Evolutionary conservation across 2,113 vertebrate genomes (phyloP).

Genomic region (Dromaius novaehollandiae): DNA sequence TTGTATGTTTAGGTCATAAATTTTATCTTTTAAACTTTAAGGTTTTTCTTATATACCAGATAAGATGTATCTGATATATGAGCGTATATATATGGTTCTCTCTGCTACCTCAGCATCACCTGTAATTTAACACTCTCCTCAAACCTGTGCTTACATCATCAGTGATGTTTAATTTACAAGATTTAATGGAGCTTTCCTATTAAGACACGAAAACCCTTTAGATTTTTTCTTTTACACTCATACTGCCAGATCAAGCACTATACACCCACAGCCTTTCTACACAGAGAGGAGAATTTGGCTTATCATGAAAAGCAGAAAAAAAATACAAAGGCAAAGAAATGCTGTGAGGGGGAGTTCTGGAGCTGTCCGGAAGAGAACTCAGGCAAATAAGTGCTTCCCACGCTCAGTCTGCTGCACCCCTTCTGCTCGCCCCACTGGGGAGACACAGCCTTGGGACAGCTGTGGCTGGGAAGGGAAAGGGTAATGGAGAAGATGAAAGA

Average conservation of each 20-base stretch:
- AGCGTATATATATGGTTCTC: neutral
- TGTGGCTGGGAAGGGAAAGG: neutral
- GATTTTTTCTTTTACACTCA: neutral
- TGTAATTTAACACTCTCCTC: neutral
- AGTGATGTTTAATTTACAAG: neutral
- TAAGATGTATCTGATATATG: neutral
- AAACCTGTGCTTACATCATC: neutral
- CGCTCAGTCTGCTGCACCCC: slow-evolving; percentile 48
- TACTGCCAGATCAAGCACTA: slow-evolving; percentile 24
- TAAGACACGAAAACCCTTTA: neutral
- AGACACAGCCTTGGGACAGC: neutral
- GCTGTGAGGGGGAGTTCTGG: slow-evolving; percentile 42
- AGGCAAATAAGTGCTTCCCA: slow-evolving; percentile 44
- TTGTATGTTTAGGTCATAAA: neutral
- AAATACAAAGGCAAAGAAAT: slow-evolving; percentile 13
- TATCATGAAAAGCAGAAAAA: slow-evolving; percentile 26
- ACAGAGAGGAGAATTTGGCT: slow-evolving; percentile 37
- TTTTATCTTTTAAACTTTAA: neutral
- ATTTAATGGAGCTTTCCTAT: neutral
- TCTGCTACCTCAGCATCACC: neutral
- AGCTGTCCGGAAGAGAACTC: slow-evolving; percentile 33
- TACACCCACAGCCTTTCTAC: slow-evolving; percentile 37
- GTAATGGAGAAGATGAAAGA: neutral
- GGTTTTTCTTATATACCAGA: neutral
- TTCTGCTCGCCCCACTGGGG: neutral